Evolutionary conservation across 1,140 invertebrate species (phyloP).

Genomic region (Harlomillsia oculata): DNA sequence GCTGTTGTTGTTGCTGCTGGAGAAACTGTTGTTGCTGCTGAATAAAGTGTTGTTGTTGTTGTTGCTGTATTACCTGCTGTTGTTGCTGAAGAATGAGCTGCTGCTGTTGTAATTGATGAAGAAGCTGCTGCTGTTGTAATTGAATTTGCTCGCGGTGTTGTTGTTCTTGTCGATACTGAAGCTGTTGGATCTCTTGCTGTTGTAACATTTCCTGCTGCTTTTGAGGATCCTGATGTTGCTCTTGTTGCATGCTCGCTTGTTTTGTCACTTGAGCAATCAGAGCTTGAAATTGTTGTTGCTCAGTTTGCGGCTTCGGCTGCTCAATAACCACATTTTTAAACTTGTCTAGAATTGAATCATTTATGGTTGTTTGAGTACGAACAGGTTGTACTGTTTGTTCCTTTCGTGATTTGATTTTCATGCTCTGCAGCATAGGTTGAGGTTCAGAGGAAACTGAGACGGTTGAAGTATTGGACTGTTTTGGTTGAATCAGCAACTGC

Average conservation of each 20-base stretch:
- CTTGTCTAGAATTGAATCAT: background rate
- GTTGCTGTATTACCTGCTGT: background rate
- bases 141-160: too few relatives aligned
- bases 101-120: too few relatives aligned
- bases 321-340: background rate
- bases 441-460: background rate
- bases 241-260: background rate
- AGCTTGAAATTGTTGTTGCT: background rate
- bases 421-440: background rate
- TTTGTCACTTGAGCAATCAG: background rate
- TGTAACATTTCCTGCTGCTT: background rate
- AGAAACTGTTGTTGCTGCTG: background rate
- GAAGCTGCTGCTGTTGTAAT: too few relatives aligned
- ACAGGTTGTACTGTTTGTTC: background rate
- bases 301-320: background rate
- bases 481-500: too few relatives aligned
- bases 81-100: too few relatives aligned
- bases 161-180: too few relatives aligned
- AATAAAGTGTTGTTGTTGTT: background rate
- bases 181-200: background rate
- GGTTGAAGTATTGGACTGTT: too few relatives aligned
- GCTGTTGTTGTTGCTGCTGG: background rate
- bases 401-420: background rate
- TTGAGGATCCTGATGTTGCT: background rate
- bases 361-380: background rate